Conservation (phyloP, 2,888 invertebrate genomes). For the Ophion slaviceki region DNA sequence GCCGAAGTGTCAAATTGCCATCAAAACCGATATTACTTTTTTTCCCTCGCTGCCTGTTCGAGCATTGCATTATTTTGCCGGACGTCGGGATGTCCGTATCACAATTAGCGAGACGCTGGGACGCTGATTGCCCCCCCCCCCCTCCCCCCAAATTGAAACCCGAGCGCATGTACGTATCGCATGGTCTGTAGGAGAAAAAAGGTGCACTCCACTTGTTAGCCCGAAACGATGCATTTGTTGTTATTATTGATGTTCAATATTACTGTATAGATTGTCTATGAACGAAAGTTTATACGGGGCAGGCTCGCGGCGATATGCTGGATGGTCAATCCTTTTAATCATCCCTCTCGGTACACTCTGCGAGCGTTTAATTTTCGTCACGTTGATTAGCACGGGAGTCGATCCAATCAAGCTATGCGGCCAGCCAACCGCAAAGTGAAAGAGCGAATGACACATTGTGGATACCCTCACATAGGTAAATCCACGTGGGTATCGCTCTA, state of each 20-base stretch:
- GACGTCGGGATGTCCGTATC: constrained; percentile 52
- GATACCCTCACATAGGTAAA: background rate
- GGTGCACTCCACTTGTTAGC: constrained; percentile 52
- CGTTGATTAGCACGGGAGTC: constrained; percentile 61
- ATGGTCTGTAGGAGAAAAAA: constrained; percentile 39
- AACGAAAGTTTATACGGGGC: background rate
- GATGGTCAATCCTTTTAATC: constrained; percentile 50
- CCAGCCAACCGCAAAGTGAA: constrained; percentile 38
- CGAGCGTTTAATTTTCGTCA: constrained; percentile 59
- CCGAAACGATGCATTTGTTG: constrained; percentile 40
- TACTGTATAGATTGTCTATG: constrained; percentile 29
- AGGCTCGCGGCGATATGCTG: constrained; percentile 16
- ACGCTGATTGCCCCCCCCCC: constrained; percentile 46
- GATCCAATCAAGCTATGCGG: constrained; percentile 58
- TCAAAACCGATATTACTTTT: constrained; percentile 54
- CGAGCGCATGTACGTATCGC: constrained; percentile 22
- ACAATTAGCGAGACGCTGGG: constrained; percentile 53
- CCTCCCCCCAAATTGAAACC: background rate
- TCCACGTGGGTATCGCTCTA: background rate
- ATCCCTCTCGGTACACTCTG: constrained; percentile 27
- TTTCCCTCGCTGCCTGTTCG: constrained; percentile 49
- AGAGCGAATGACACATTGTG: constrained; percentile 32
- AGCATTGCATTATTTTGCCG: constrained; percentile 47
- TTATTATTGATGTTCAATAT: constrained; percentile 43
- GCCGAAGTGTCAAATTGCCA: constrained; percentile 43